These are phyloP conservation scores for Melanotus villosus DNA, from an alignment of 2,888 invertebrate species.

Conservation along the genomic window DNA sequence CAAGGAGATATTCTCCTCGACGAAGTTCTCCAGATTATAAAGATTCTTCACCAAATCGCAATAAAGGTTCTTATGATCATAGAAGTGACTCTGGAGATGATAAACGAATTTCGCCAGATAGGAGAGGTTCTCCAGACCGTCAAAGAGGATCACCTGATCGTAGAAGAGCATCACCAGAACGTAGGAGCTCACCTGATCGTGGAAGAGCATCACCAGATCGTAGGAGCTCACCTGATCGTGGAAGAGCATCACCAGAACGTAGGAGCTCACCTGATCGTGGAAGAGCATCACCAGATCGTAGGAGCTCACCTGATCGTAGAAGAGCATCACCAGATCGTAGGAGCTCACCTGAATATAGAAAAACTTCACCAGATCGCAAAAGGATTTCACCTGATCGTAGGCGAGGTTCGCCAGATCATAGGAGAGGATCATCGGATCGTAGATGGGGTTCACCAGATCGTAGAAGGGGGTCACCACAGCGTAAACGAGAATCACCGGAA, in stretches of 20 bases:
- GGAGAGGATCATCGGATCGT: constrained; percentile 43
- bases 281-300: constrained; percentile 41
- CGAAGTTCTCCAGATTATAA: constrained; percentile 41
- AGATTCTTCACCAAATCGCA: constrained; percentile 43
- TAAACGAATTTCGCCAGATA: constrained; percentile 19
- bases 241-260: constrained; percentile 21
- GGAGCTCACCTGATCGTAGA: constrained; percentile 40
- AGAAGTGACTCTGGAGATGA: constrained; percentile 28
- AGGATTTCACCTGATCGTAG: constrained; percentile 40
- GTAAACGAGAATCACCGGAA: constrained; percentile 43
- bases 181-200: constrained; percentile 42
- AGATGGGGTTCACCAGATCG: constrained; percentile 41
- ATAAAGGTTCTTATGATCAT: constrained; percentile 30
- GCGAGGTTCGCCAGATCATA: constrained; percentile 39
- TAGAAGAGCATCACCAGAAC: constrained; percentile 41
- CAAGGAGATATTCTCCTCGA: constrained; percentile 27
- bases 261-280: constrained; percentile 44
- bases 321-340: constrained; percentile 41
- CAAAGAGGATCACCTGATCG: constrained; percentile 39
- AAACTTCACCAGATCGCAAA: constrained; percentile 41
- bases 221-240: constrained; percentile 41
- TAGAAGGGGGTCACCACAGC: constrained; percentile 43
- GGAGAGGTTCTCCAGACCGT: constrained; percentile 42
- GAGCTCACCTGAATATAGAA: constrained; percentile 42
- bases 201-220: constrained; percentile 40